Percentiles rank a stretch among this genome's conserved stretches.
These are phyloP conservation scores for Latrodectus hesperus DNA, from an alignment of 2,888 invertebrate genomes.

Conservation along the genomic window DNA sequence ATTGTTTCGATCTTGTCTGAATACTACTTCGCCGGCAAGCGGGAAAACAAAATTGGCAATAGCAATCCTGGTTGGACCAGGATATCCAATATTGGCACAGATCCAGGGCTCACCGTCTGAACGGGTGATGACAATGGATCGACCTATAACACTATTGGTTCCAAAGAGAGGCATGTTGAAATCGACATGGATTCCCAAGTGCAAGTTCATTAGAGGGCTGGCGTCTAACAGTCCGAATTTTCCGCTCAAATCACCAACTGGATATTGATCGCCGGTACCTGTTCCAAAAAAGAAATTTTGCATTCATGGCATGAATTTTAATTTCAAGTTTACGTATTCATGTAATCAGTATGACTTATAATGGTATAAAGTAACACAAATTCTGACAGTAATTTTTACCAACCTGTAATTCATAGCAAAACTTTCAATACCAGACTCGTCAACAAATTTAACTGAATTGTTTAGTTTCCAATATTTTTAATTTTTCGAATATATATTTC, in stretches of 20 bases:
- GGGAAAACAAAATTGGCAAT: constrained; percentile 90
- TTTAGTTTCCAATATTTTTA: too few relatives aligned
- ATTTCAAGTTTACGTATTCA: too few relatives aligned
- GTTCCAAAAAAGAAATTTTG: too few relatives aligned
- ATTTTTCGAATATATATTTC: too few relatives aligned
- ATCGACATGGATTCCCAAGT: constrained; percentile 82
- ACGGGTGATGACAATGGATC: constrained; percentile 84
- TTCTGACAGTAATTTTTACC: too few relatives aligned
- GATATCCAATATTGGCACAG: constrained; percentile 76
- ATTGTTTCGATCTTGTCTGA: constrained; percentile 80
- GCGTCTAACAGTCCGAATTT: constrained; percentile 78
- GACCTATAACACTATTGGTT: constrained; percentile 84
- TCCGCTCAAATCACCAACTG: constrained; percentile 90
- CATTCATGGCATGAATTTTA: too few relatives aligned
- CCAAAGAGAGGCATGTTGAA: constrained; percentile 89
- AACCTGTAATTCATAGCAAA: too few relatives aligned
- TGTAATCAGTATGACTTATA: too few relatives aligned
- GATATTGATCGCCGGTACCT: constrained; percentile 92
- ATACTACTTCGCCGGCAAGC: constrained; percentile 87
- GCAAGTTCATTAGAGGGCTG: constrained; percentile 68
- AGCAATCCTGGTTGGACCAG: constrained; percentile 82
- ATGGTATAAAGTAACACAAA: too few relatives aligned
- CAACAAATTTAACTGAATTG: too few relatives aligned
- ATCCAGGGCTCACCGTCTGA: constrained; percentile 74
- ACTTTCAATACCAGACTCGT: too few relatives aligned